A percentile compares a stretch with the other conserved stretches of the same genome.
Conservation (phyloP, 2,888 invertebrate genomes). For the Tenthredo notha region DNA sequence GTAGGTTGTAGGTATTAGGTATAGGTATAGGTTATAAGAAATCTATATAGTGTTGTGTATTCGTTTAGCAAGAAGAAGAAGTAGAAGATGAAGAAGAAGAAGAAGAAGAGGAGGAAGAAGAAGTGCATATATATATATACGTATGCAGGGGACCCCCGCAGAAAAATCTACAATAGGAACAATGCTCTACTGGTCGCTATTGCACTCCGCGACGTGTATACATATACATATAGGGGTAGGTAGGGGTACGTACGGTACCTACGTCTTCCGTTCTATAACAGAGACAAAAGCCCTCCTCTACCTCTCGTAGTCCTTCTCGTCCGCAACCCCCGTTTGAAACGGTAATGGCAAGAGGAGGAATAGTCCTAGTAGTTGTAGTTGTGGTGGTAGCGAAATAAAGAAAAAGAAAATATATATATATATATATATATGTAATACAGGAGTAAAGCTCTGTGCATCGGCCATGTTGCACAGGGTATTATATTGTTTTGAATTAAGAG, state of each 20-base stretch:
- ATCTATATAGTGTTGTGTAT: not conserved
- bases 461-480: slow-evolving; percentile 68
- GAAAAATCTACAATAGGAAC: slow-evolving; percentile 10
- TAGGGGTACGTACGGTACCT: not conserved
- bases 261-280: slow-evolving; percentile 19
- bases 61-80: not conserved
- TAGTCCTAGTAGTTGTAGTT: not conserved
- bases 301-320: not conserved
- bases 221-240: not conserved
- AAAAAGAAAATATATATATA: slow-evolving; percentile 11
- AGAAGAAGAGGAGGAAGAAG: not conserved
- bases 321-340: slow-evolving; percentile 13
- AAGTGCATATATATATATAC: no score
- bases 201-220: slow-evolving; percentile 3
- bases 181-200: not conserved
- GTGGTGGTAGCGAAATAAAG: not conserved
- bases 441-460: slow-evolving; percentile 6
- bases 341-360: slow-evolving; percentile 25
- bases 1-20: not conserved
- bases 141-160: not conserved
- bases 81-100: not conserved
- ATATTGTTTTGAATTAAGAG: slow-evolving; percentile 74
- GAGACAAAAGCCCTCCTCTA: slow-evolving; percentile 3
- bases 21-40: not conserved
- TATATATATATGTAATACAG: not conserved